These are phyloP conservation scores for Luffia ferchaultella DNA, from an alignment of 2,888 invertebrate species.

Conservation along the genomic window DNA sequence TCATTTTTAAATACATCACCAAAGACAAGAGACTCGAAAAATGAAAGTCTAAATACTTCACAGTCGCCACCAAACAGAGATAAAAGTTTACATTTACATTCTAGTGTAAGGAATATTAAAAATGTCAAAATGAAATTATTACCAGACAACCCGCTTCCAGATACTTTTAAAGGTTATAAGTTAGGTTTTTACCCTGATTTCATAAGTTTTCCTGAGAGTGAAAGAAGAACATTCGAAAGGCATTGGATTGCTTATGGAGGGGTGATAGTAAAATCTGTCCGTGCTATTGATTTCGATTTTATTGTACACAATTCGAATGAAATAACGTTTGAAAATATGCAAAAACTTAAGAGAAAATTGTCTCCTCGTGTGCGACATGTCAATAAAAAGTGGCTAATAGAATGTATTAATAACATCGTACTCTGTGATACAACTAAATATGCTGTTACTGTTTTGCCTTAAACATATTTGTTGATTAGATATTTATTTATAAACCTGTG, in stretches of 20 bases:
- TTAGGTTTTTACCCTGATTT: constrained; percentile 56
- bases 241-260: constrained; percentile 74
- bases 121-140: constrained; percentile 17
- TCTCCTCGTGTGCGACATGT: constrained; percentile 35
- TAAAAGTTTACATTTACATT: constrained; percentile 9
- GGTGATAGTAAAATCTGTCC: constrained; percentile 40
- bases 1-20: constrained; percentile 12
- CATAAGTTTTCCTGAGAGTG: constrained; percentile 41
- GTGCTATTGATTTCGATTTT: constrained; percentile 35
- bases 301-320: constrained; percentile 35
- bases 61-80: not conserved
- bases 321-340: constrained; percentile 32
- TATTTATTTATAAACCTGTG: not conserved
- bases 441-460: constrained; percentile 34
- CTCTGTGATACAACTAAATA: constrained; percentile 35
- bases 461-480: not conserved
- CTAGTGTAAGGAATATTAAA: constrained; percentile 9
- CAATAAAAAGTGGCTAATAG: constrained; percentile 41
- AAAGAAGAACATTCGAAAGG: constrained; percentile 47
- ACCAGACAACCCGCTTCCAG: constrained; percentile 42
- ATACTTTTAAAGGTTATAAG: constrained; percentile 35
- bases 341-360: constrained; percentile 31
- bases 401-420: constrained; percentile 39
- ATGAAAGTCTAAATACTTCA: constrained; percentile 7
- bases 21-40: constrained; percentile 4